phyloP scores from a whole-genome alignment of 2,113 vertebrate species.

The Siphamia tubifer region DNA sequence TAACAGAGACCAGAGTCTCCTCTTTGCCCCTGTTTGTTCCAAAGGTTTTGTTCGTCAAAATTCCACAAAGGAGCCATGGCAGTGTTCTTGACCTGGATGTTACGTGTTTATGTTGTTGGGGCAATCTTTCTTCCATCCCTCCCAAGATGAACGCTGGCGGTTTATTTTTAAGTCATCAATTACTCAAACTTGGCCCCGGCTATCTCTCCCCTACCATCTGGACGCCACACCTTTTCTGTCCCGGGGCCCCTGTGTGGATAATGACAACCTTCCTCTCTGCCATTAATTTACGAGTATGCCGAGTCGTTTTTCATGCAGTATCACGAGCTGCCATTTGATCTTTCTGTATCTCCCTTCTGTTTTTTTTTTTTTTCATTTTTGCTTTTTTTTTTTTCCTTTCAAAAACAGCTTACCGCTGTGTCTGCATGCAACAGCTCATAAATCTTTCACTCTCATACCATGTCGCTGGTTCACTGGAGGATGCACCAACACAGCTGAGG shows the following conservation, averaged over 20 bases:
- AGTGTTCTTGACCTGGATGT: slow-evolving; percentile 66
- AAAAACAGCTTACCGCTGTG: slow-evolving; percentile 79
- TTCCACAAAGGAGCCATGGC: slow-evolving; percentile 15
- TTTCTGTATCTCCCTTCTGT: slow-evolving; percentile 83
- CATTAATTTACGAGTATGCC: slow-evolving; percentile 89
- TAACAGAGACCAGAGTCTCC: background rate
- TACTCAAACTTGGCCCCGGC: slow-evolving; percentile 90
- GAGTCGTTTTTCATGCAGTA: slow-evolving; percentile 92
- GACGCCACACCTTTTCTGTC: slow-evolving; percentile 89
- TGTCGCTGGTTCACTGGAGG: slow-evolving; percentile 83
- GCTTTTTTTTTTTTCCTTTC: slow-evolving; percentile 63
- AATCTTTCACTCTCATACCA: slow-evolving; percentile 87
- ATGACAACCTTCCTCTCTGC: slow-evolving; percentile 93
- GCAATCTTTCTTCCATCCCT: slow-evolving; percentile 82
- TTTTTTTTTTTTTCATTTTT: slow-evolving; percentile 75
- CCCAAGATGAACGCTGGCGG: slow-evolving; percentile 82
- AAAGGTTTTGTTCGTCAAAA: background rate
- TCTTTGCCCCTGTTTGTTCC: slow-evolving; percentile 1
- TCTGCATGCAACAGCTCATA: slow-evolving; percentile 89
- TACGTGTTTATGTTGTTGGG: slow-evolving; percentile 70
- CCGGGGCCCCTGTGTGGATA: slow-evolving; percentile 87
- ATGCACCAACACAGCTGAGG: slow-evolving; percentile 79
- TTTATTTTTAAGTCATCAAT: slow-evolving; percentile 96
- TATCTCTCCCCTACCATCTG: slow-evolving; percentile 91
- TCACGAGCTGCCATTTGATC: slow-evolving; percentile 92